Evolutionary conservation across 92 coral and sea anemone species (phyloP).

Genomic region (Parazoanthus darwini): DNA sequence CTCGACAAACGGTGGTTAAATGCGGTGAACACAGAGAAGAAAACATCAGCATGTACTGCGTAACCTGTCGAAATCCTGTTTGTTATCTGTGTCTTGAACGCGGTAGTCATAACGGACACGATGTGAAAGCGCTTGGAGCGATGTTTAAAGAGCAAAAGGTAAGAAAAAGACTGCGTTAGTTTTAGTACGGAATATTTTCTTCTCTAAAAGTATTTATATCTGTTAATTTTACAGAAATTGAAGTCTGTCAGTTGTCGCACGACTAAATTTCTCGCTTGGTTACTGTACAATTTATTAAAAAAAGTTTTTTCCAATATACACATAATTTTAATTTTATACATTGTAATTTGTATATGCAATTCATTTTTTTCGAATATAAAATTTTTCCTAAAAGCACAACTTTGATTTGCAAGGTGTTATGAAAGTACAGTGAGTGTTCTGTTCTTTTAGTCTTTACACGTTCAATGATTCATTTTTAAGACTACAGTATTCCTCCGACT

Average conservation of each 20-base stretch:
- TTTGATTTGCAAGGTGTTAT: background rate
- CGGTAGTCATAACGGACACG: constrained; percentile 91
- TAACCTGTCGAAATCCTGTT: constrained; percentile 82
- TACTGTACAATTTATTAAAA: background rate
- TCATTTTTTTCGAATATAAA: too few species aligned
- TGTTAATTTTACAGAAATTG: background rate
- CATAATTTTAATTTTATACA: background rate
- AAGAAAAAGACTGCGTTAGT: background rate
- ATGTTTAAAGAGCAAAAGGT: constrained; percentile 99
- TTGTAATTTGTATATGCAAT: too few species aligned
- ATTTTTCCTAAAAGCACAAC: background rate
- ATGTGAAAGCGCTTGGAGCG: constrained; percentile 94
- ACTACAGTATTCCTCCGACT: background rate
- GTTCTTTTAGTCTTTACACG: too few species aligned
- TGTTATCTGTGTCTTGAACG: constrained; percentile 93
- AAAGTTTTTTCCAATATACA: background rate
- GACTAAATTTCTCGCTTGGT: background rate
- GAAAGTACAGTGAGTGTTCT: background rate
- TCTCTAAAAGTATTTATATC: background rate
- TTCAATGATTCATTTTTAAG: too few species aligned
- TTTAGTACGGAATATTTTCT: background rate
- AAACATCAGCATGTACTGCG: constrained; percentile 97
- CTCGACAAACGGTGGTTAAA: constrained; percentile 70
- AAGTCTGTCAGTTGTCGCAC: background rate
- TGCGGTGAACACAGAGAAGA: constrained; percentile 92